Percentiles rank a stretch among this genome's conserved stretches.
Evolutionary conservation across 2,797 vertebrate species (phyloP).

Genomic region (Siniperca undulata): DNA sequence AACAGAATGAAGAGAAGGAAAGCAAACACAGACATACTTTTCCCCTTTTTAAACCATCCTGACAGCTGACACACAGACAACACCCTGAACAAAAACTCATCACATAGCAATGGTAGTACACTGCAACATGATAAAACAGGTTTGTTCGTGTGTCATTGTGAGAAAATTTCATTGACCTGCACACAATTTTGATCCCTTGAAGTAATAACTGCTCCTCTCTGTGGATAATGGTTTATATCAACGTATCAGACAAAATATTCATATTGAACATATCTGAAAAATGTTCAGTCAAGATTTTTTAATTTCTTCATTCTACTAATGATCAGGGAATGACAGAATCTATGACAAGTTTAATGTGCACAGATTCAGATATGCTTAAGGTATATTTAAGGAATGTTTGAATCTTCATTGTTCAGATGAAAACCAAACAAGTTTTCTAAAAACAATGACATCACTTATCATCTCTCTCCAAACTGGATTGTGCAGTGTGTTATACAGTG

Average conservation of each 20-base stretch:
- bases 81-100: slow-evolving; percentile 43
- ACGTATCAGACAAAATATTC: background rate
- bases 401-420: background rate
- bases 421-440: background rate
- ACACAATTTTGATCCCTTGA: background rate
- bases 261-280: background rate
- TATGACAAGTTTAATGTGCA: background rate
- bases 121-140: background rate
- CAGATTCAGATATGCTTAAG: background rate
- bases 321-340: background rate
- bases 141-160: background rate
- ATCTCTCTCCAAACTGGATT: background rate
- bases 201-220: background rate
- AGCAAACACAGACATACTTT: slow-evolving; percentile 44
- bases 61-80: slow-evolving; percentile 45
- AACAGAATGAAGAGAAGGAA: slow-evolving; percentile 9
- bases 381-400: background rate
- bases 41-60: background rate
- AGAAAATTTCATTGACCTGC: background rate
- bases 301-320: background rate
- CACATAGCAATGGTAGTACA: background rate
- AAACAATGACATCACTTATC: slow-evolving; percentile 53
- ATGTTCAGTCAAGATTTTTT: background rate
- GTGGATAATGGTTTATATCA: background rate
- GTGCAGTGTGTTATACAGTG: too few relatives aligned